Conservation (phyloP, 1,140 invertebrate species). For the Stenopsyche tienmushanensis region DNA sequence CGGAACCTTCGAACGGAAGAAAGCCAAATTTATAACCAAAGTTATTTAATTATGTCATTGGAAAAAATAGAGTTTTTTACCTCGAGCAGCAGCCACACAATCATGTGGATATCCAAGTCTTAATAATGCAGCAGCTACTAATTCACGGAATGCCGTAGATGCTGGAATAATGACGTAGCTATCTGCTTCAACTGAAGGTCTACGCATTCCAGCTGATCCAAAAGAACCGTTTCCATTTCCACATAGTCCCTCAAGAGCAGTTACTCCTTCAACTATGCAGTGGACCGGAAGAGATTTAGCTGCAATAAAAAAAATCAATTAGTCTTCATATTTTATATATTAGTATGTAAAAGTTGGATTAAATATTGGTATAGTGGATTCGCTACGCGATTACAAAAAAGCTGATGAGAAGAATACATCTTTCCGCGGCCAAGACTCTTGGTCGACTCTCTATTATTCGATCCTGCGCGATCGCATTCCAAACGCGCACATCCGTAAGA, state of each 20-base stretch:
- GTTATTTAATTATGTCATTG: not conserved
- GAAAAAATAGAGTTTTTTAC: conserved; percentile 50
- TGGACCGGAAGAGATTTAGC: conserved; percentile 90
- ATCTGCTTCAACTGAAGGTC: conserved; percentile 79
- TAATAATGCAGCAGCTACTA: conserved; percentile 75
- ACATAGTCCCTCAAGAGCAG: conserved; percentile 62
- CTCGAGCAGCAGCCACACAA: conserved; percentile 75
- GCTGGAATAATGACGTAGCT: conserved; percentile 91
- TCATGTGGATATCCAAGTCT: conserved; percentile 78
- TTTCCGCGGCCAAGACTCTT: no score
- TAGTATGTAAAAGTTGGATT: no score
- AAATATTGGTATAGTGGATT: no score
- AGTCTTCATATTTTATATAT: not conserved
- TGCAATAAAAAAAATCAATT: conserved; percentile 52
- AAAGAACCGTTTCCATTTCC: conserved; percentile 3
- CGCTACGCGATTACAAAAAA: no score
- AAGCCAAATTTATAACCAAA: not conserved
- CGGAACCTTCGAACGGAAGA: conserved; percentile 64
- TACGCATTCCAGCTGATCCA: conserved; percentile 54
- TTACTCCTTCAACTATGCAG: conserved; percentile 83
- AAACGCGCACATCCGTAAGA: no score
- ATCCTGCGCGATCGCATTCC: no score
- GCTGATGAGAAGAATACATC: no score
- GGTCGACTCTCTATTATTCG: no score
- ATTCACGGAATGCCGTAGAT: conserved; percentile 81